A percentile compares a stretch with the other conserved stretches of the same genome.
Conservation (phyloP, 2,888 invertebrate genomes). For the Coenonympha arcania region DNA sequence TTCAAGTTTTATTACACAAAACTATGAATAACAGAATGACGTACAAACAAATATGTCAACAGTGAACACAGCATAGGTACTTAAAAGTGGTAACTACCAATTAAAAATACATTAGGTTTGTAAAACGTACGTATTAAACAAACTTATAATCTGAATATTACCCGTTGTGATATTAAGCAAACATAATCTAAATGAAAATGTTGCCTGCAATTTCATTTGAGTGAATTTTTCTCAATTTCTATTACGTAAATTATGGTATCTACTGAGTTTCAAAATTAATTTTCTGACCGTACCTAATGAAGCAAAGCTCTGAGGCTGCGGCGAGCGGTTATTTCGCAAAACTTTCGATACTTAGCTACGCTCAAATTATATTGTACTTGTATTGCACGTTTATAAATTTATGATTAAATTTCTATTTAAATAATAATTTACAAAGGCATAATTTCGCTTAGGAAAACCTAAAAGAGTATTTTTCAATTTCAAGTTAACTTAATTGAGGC, state of each 20-base stretch:
- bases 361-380: constrained; percentile 17
- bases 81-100: no score
- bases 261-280: constrained; percentile 27
- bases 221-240: background rate
- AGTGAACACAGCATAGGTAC: no score
- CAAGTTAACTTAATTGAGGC: background rate
- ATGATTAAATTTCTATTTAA: background rate
- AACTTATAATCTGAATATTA: no score
- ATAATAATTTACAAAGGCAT: background rate
- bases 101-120: no score
- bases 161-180: no score
- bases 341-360: constrained; percentile 58
- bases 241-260: background rate
- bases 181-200: no score
- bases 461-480: background rate
- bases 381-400: background rate
- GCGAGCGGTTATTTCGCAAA: constrained; percentile 63
- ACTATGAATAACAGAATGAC: no score
- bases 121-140: no score
- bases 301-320: constrained; percentile 34
- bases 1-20: background rate
- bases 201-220: background rate
- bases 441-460: background rate
- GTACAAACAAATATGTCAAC: no score
- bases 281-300: constrained; percentile 45